These are phyloP conservation scores for Casuarius casuarius DNA, from an alignment of 2,113 vertebrate genomes.

Conservation along the genomic window DNA sequence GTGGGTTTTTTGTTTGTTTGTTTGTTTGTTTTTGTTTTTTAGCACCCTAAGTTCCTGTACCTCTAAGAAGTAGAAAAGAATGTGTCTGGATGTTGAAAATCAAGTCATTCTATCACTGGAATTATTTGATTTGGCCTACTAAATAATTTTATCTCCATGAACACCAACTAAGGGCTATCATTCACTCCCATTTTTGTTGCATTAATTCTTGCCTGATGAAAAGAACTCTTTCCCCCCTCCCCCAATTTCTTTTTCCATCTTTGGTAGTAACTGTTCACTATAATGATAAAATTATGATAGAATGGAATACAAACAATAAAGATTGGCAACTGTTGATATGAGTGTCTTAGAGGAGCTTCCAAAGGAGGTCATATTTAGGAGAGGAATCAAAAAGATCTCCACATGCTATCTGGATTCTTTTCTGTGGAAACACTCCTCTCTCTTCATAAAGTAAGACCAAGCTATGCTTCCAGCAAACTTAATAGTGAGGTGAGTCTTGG, in stretches of 20 bases:
- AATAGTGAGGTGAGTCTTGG: neutral
- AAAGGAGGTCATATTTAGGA: neutral
- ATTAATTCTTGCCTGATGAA: neutral
- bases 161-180: neutral
- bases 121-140: neutral
- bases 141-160: neutral
- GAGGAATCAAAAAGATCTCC: neutral
- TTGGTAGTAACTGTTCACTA: neutral
- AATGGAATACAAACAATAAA: neutral
- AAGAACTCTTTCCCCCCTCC: neutral
- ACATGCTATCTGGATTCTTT: neutral
- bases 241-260: neutral
- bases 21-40: neutral
- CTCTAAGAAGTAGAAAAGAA: neutral
- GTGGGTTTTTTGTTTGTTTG: too few species aligned
- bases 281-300: neutral
- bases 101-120: neutral
- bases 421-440: neutral
- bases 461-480: neutral
- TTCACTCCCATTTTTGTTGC: neutral
- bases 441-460: neutral
- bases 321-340: neutral
- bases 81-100: neutral
- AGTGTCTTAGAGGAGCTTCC: neutral
- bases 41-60: neutral